Evolutionary conservation across 2,113 vertebrate species (phyloP).

Genomic region (Ageneiosus marmoratus): DNA sequence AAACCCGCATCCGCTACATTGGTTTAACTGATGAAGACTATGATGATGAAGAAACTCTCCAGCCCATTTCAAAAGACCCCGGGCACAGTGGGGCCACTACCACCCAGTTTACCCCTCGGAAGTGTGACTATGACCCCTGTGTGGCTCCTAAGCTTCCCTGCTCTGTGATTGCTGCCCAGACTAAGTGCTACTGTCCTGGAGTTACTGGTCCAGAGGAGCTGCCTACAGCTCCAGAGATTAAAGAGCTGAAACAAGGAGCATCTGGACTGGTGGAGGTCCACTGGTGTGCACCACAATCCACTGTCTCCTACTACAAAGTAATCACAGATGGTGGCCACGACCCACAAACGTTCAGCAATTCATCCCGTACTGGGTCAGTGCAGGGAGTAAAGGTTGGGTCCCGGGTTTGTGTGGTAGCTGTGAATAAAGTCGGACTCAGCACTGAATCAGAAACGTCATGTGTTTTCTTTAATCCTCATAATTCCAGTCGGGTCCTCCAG

Average conservation of each 20-base stretch:
- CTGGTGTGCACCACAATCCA: constrained; percentile 76
- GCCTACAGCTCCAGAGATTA: constrained; percentile 61
- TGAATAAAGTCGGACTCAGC: constrained; percentile 68
- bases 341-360: constrained; percentile 42
- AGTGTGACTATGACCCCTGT: constrained; percentile 66
- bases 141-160: constrained; percentile 66
- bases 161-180: constrained; percentile 13
- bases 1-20: constrained; percentile 39
- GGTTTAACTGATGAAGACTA: background rate
- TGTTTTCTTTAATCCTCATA: constrained; percentile 41
- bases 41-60: background rate
- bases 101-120: background rate
- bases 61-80: background rate
- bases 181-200: constrained; percentile 70
- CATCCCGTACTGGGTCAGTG: constrained; percentile 51
- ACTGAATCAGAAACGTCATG: constrained; percentile 61
- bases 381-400: constrained; percentile 60
- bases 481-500: constrained; percentile 3
- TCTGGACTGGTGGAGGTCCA: constrained; percentile 58
- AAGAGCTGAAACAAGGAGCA: constrained; percentile 44
- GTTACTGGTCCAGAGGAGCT: constrained; percentile 52
- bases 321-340: constrained; percentile 41
- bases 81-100: background rate
- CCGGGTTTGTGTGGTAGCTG: constrained; percentile 71
- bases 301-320: constrained; percentile 66